These are phyloP conservation scores for Ichneumoninae sp. DNA, from an alignment of 2,888 invertebrate species.

Conservation along the genomic window DNA sequence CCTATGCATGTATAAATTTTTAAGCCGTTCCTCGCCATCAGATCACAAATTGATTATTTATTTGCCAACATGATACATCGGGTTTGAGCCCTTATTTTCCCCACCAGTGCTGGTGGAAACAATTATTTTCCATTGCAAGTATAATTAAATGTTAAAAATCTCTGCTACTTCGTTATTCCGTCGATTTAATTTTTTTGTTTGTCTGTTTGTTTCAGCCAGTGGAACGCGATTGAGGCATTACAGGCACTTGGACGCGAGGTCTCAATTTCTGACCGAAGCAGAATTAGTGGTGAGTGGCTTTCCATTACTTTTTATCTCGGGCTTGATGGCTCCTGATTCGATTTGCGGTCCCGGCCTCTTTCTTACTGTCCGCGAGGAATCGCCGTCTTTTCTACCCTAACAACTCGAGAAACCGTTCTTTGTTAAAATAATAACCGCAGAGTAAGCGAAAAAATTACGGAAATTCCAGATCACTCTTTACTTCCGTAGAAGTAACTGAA, in stretches of 20 bases:
- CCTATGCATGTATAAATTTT: too few relatives aligned
- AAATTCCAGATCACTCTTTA: too few relatives aligned
- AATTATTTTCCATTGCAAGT: background rate
- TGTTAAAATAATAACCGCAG: too few relatives aligned
- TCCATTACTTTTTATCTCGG: conserved; percentile 66
- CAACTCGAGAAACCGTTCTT: too few relatives aligned
- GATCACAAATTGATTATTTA: too few relatives aligned
- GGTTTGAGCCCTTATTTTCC: background rate
- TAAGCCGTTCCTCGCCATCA: too few relatives aligned
- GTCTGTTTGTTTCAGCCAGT: conserved; percentile 75
- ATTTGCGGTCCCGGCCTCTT: conserved; percentile 45
- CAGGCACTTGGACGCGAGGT: conserved; percentile 80
- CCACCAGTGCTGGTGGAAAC: background rate
- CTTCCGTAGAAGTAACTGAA: too few relatives aligned
- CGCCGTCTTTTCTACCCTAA: conserved; percentile 25
- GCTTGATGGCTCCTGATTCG: conserved; percentile 55
- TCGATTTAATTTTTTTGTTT: conserved; percentile 3
- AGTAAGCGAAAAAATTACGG: too few relatives aligned
- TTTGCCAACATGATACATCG: too few relatives aligned
- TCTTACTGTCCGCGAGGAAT: conserved; percentile 42
- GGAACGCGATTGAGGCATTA: conserved; percentile 82
- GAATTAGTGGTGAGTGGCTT: conserved; percentile 79
- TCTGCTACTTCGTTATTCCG: conserved; percentile 8
- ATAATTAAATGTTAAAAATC: conserved; percentile 10
- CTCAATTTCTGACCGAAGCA: conserved; percentile 73